These are phyloP conservation scores for Halocaridina rubra DNA, from an alignment of 2,888 invertebrate species.

Conservation along the genomic window DNA sequence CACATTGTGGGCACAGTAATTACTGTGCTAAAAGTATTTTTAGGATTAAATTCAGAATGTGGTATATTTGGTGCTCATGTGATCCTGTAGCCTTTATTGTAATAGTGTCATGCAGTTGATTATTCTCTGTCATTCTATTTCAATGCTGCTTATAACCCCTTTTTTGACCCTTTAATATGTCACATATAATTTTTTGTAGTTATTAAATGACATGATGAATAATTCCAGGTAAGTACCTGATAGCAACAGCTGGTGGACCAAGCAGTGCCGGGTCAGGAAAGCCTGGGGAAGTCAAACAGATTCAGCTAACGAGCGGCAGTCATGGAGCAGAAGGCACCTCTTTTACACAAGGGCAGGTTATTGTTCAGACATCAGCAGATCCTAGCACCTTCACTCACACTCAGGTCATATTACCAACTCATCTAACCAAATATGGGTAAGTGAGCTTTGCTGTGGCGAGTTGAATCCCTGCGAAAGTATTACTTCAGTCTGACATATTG, in stretches of 20 bases:
- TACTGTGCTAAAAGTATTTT: too few relatives aligned
- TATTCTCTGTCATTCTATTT: too few relatives aligned
- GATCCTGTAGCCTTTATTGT: background rate
- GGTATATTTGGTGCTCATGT: background rate
- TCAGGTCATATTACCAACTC: constrained; percentile 62
- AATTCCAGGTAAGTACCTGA: constrained; percentile 61
- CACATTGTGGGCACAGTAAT: too few relatives aligned
- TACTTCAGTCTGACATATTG: too few relatives aligned
- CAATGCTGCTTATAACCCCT: too few relatives aligned
- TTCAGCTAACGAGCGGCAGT: constrained; percentile 48
- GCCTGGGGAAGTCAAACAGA: constrained; percentile 55
- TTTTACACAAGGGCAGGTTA: constrained; percentile 52
- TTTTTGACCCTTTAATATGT: background rate
- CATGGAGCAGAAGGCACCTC: constrained; percentile 29
- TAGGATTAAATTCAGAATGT: too few relatives aligned
- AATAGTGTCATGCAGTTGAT: too few relatives aligned
- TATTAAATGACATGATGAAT: too few relatives aligned
- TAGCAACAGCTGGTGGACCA: constrained; percentile 59
- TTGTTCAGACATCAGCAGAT: constrained; percentile 61
- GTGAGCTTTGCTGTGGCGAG: too few relatives aligned
- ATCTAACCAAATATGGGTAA: constrained; percentile 62
- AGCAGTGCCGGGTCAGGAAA: constrained; percentile 47
- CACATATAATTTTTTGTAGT: background rate
- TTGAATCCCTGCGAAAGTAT: too few relatives aligned
- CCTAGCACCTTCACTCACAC: constrained; percentile 53